These are phyloP conservation scores for Penaeus monodon DNA, from an alignment of 2,888 invertebrate genomes.

Conservation along the genomic window DNA sequence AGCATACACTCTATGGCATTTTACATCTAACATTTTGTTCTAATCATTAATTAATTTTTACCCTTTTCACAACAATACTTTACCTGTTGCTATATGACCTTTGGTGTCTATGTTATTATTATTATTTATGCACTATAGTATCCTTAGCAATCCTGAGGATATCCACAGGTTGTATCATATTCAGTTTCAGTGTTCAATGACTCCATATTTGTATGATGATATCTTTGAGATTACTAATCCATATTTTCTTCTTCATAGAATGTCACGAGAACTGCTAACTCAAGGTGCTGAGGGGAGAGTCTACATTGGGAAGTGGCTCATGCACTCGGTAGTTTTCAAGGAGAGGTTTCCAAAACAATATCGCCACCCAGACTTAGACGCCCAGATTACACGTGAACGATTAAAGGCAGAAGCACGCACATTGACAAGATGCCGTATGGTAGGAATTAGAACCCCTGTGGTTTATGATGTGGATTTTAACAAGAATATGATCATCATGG, in stretches of 20 bases:
- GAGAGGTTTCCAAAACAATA: constrained; percentile 85
- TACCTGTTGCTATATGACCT: too few species aligned
- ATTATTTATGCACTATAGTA: too few species aligned
- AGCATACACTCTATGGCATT: too few species aligned
- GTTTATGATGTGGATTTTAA: constrained; percentile 85
- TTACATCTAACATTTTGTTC: too few species aligned
- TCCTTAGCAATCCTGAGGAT: too few species aligned
- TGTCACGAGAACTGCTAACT: constrained; percentile 73
- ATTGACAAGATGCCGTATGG: constrained; percentile 82
- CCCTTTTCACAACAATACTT: too few species aligned
- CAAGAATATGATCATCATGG: constrained; percentile 85
- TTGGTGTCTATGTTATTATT: too few species aligned
- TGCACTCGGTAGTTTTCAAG: constrained; percentile 61
- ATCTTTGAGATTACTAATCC: too few species aligned
- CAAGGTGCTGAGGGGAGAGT: constrained; percentile 97
- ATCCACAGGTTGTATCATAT: too few species aligned
- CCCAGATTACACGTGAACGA: constrained; percentile 85
- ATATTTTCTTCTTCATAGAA: constrained; percentile 8
- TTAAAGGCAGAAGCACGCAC: constrained; percentile 91
- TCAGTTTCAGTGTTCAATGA: too few species aligned
- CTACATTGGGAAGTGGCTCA: constrained; percentile 70
- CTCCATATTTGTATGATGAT: too few species aligned
- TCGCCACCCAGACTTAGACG: constrained; percentile 87
- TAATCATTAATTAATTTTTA: too few species aligned
- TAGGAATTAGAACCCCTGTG: constrained; percentile 83